A percentile compares a stretch with the other conserved stretches of the same genome.
Evolutionary conservation across 2,888 invertebrate genomes (phyloP).

Genomic region (Cephus spinipes): DNA sequence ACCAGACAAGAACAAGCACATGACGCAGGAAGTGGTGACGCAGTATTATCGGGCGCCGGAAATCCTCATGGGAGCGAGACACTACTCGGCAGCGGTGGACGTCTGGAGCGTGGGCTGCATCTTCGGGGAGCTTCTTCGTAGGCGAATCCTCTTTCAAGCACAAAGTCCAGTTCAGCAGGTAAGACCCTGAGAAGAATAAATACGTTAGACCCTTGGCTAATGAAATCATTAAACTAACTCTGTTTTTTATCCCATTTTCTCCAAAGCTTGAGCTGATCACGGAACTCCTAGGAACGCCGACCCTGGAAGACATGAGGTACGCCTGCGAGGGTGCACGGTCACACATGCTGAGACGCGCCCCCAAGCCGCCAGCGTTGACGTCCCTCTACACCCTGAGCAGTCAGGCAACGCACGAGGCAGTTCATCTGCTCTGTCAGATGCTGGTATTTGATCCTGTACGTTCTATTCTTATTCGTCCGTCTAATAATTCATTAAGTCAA

Average conservation of each 20-base stretch:
- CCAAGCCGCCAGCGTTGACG: conserved; percentile 88
- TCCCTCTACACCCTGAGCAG: conserved; percentile 92
- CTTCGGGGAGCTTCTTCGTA: conserved; percentile 95
- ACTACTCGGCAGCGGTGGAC: conserved; percentile 96
- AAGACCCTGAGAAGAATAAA: conserved; percentile 19
- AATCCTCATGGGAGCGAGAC: conserved; percentile 98
- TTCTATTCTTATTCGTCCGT: conserved; percentile 30
- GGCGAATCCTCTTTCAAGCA: conserved; percentile 97
- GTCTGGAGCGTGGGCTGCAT: conserved; percentile 99
- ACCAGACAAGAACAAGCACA: conserved; percentile 90
- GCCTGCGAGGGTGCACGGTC: conserved; percentile 96
- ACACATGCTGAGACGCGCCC: conserved; percentile 90
- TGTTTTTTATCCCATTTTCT: not conserved
- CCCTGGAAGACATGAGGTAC: conserved; percentile 94
- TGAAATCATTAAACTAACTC: not conserved
- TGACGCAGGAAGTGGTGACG: conserved; percentile 99
- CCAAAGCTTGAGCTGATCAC: conserved; percentile 95
- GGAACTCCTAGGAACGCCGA: conserved; percentile 95
- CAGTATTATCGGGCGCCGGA: conserved; percentile 99
- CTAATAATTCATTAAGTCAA: not conserved
- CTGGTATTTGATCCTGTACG: conserved; percentile 97
- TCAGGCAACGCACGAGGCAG: conserved; percentile 97
- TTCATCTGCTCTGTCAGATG: conserved; percentile 97
- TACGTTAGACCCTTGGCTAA: not conserved
- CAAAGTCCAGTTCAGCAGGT: conserved; percentile 98